Evolutionary conservation across 2,113 vertebrate genomes (phyloP).

Genomic region (Bagarius yarrelli): DNA sequence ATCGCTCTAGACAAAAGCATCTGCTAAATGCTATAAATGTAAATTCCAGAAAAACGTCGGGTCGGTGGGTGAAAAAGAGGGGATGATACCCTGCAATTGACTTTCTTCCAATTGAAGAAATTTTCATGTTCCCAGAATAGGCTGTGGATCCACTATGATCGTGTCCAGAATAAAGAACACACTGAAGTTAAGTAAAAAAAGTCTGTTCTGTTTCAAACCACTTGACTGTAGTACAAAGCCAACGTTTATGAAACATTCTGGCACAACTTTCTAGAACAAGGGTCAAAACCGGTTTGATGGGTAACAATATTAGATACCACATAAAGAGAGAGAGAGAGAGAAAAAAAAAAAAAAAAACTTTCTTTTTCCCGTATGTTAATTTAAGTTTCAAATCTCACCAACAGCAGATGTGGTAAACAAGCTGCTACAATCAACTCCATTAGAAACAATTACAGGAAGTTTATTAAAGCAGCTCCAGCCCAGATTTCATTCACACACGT

Average conservation of each 20-base stretch:
- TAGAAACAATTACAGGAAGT: slow-evolving; percentile 24
- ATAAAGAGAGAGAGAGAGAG: too few species aligned
- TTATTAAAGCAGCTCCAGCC: not conserved
- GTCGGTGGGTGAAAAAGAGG: too few species aligned
- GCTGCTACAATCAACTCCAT: not conserved
- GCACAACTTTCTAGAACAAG: not conserved
- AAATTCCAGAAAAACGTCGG: too few species aligned
- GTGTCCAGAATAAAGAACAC: not conserved
- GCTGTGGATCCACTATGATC: not conserved
- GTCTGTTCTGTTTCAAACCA: not conserved
- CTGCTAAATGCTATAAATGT: too few species aligned
- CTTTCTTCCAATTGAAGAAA: not conserved
- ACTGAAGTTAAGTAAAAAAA: not conserved
- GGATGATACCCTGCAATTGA: not conserved
- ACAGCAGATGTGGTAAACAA: not conserved
- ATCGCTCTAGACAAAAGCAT: too few species aligned
- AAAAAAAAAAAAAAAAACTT: too few species aligned
- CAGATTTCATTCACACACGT: slow-evolving; percentile 5
- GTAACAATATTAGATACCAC: not conserved
- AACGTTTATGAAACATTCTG: not conserved
- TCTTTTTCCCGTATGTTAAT: not conserved
- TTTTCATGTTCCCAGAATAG: not conserved
- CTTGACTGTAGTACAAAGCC: not conserved
- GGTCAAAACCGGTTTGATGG: not conserved
- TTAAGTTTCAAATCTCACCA: not conserved